Evolutionary conservation across 2,113 vertebrate species (phyloP), one percentile per base, ranked within the genome.

Genomic region (Muntiacus reevesi): DNA sequence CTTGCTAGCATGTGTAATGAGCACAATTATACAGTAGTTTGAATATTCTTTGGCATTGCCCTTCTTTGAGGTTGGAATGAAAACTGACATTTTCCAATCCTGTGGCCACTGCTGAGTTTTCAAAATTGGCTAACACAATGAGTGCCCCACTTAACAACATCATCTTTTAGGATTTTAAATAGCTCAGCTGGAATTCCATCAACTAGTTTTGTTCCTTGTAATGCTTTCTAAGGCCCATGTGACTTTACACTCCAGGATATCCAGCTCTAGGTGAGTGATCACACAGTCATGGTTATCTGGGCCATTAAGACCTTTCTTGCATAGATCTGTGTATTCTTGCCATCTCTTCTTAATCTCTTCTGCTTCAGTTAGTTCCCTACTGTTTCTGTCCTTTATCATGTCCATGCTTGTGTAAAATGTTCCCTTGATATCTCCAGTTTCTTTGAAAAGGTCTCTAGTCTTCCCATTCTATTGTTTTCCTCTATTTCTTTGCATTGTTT

Each of bases 111-210:
- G 36, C 36, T 76, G 71, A 43, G 40, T 76, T 76, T 76, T 43
- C 0, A 0, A 76, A 76, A 76, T 27, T 76, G 11, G 36, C 71
- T 27, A 25, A 7, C 40, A 4, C 3, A 76, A 25, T 43, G 36
- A 43, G 21, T 27, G 36, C 21, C 36, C 21, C 71, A 76, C 40
- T 43, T 76, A 76, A 43, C 71, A 76, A 5, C 23, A 43, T 76
- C 40, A 27, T 76, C 36, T 76, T 76, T 27, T 76, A 76, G 71
- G 40, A 76, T 76, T 76, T 76, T 40, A 43, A 76, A 14, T 43
- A 25, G 23, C 21, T 76, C 40, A 27, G 40, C 12, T 76, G 40
- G 23, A 43, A 76, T 76, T 76, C 11, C 23, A 43, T 76, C 40
- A 25, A 14, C 71, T 76, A 76, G 12, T 15, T 76, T 43, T 76